Base-by-base conservation (phyloP, 1,140 invertebrate genomes). In the Samia ricini region DNA sequence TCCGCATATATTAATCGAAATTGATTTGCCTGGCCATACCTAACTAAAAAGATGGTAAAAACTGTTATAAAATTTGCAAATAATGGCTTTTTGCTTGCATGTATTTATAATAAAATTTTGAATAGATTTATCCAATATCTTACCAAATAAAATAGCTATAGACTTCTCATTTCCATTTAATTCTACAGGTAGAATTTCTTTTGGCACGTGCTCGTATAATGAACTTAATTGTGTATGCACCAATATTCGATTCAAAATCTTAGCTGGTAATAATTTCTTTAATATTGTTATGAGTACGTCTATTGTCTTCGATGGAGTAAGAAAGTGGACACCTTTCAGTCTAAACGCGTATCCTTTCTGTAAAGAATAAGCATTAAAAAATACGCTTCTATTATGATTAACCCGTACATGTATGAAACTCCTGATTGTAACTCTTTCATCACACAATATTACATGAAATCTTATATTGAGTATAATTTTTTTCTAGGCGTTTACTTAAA, bases 241-340 rank as follows among this genome's bases (percentile, higher is more conserved):
- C n/a, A 50, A 52, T 2, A 66, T 26, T 12, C 60, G 48, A 4
- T 29, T 52, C 6, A 19, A n/a, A 20, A 66, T 52, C 20, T 66
- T 66, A 19, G 56, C 21, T 10, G 61, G 71, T 1, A 78, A n/a
- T 0, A 69, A 42, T 29, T 72, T 66, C 33, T 78, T 82, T 0
- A 78, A 20, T 12, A 74, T 26, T 1, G 29, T 29, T 0, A 80
- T 56, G 0, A 82, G 22, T 5, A 69, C 22, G 2, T 78, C 69
- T 15, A 77, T 33, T 7, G 67, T 36, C 51, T 69, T 82, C 7
- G 76, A 79, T n/a, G 61, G 0, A 4, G 74, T 66, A 50, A 76
- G 6, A 0, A 76, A 3, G 8, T 76, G 68, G 1, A 80, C 62
- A 1, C 42, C 63, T 64, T 79, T 76, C 22, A 80, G n/a, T 22